Evolutionary conservation across 1,140 invertebrate genomes (phyloP).

Genomic region (Ctenoplectra terminalis): DNA sequence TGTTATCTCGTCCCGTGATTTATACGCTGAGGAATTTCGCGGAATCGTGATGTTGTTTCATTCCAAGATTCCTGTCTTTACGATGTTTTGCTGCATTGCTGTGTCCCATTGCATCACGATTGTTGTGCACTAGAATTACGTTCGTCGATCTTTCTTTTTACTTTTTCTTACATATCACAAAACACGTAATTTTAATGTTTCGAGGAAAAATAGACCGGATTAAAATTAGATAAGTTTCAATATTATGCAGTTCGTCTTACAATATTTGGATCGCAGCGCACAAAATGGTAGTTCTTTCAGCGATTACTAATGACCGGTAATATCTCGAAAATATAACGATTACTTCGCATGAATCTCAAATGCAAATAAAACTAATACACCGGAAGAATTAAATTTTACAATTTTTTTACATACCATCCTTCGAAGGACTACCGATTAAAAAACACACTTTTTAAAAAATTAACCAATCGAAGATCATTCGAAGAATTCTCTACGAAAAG

Average conservation of each 20-base stretch:
- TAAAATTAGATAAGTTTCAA: no score
- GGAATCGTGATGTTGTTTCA: background rate
- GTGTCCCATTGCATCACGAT: background rate
- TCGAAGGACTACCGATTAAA: background rate
- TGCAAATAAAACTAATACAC: background rate
- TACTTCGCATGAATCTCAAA: background rate
- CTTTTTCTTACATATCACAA: background rate
- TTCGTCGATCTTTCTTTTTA: background rate
- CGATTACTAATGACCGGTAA: background rate
- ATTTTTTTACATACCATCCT: no score
- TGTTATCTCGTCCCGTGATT: slow-evolving; percentile 2
- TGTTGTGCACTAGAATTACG: background rate
- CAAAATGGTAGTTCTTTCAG: background rate
- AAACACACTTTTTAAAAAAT: no score
- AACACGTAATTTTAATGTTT: no score
- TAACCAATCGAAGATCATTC: no score
- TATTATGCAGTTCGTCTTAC: no score
- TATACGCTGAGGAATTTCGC: slow-evolving; percentile 1
- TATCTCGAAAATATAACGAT: background rate
- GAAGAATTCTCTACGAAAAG: no score
- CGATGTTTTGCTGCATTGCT: background rate
- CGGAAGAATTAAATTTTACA: no score
- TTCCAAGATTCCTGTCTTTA: no score
- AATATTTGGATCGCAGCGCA: background rate
- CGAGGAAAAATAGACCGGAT: no score